Conservation (phyloP, 2,888 invertebrate species). For the Volucella inflata region DNA sequence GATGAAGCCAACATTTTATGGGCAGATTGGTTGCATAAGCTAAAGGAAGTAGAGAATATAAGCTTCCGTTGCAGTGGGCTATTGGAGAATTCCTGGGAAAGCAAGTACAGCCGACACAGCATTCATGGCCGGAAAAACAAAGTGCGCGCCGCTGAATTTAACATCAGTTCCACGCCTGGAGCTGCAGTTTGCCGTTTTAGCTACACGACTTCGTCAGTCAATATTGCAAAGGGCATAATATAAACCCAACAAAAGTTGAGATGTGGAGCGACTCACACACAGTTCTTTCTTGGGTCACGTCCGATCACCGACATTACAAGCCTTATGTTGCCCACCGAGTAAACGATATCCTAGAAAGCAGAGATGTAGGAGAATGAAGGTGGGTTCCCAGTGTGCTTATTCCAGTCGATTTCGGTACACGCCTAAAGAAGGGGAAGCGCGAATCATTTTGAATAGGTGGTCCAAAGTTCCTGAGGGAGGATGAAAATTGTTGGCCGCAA, state of each 20-base stretch:
- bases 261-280: too few relatives aligned
- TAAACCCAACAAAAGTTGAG: constrained; percentile 6
- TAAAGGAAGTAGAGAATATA: too few relatives aligned
- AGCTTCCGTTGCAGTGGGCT: too few relatives aligned
- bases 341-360: constrained; percentile 3
- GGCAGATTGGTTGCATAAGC: too few relatives aligned
- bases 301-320: too few relatives aligned
- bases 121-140: background rate
- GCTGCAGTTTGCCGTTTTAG: background rate
- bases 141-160: background rate
- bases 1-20: too few relatives aligned
- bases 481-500: background rate
- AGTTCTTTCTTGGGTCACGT: too few relatives aligned
- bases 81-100: too few relatives aligned
- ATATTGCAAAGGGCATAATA: constrained; percentile 18
- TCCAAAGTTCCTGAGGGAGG: constrained; percentile 2
- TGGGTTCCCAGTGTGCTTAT: too few relatives aligned
- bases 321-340: constrained; percentile 5
- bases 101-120: too few relatives aligned
- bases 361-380: background rate
- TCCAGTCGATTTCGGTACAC: constrained; percentile 14
- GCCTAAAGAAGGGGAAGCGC: background rate
- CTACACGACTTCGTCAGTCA: constrained; percentile 7
- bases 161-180: background rate
- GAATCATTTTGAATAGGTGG: constrained; percentile 1